Evolutionary conservation across 2,888 invertebrate genomes (phyloP), one percentile per base, ranked within the genome.

Genomic region (Choreutis nemorana): DNA sequence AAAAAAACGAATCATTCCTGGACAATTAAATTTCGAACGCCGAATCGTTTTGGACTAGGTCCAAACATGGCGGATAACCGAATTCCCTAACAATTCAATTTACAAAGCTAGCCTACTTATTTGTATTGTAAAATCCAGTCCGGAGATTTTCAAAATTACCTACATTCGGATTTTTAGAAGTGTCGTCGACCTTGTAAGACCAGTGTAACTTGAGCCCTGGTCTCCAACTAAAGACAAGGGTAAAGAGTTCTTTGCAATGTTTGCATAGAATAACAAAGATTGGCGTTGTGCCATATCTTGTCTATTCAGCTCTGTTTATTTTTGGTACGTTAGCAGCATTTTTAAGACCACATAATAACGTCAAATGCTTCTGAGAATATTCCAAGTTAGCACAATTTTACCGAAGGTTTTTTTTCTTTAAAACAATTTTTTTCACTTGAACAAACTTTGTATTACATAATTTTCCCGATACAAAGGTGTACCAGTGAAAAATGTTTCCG

Each of bases 251-350:
- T 44, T 37, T 31, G 33, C 25, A 20, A 37, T n/a, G n/a, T n/a
- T n/a, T n/a, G n/a, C n/a, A n/a, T n/a, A 54, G 55, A 55, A 57
- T 65, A 50, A 44, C 54, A 55, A 54, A 56, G 60, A 58, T 60
- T 73, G 72, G 72, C 73, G 59, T 39, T 39, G 39, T 47, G 71
- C 72, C 48, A 41, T 40, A 37, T 36, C 38, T 41, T 39, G 31
- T 45, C 45, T 47, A 56, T 59, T 57, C 56, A 51, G 48, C 52
- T 45, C 49, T 49, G 48, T 58, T 61, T 67, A 66, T 67, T 63
- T 60, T 56, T 45, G 45, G 53, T 53, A 60, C 63, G 59, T 47
- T 57, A 54, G 61, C 60, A 55, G 70, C 55, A 66, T 71, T 65
- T 63, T 66, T 67, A 72, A 67, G 59, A 59, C 44, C 45, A 44